Base-by-base conservation (phyloP, 2,113 vertebrate species). In the Ceratotherium simum region DNA sequence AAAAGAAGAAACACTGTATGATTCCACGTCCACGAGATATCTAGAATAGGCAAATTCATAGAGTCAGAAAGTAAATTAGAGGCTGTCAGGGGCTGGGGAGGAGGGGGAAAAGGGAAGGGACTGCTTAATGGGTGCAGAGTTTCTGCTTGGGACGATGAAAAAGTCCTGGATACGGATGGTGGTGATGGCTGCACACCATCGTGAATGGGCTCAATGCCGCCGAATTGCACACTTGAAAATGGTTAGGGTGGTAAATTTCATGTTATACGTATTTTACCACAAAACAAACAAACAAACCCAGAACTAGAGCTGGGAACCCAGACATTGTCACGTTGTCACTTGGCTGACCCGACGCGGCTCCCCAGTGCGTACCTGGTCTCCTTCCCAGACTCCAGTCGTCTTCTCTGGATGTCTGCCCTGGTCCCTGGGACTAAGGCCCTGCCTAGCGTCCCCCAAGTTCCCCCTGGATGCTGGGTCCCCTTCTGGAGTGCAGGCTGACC, bases 301-400 rank as follows among this genome's bases (percentile, higher is more conserved):
- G 33, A 20, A 17, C 5, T 2, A 2, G 51, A 60, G 51, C 64
- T 2, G 0, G 0, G 29, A 85, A 33, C 10, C 10, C 0, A 0
- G 7, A 31, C 64, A 18, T 20, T 0, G 0, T 5, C 16, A 42
- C 6, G 0, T 0, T 10, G 76, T 0, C 0, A 3, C 14, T 33
- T 2, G 29, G 16, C 79, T 1, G 1, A 4, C 65, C 6, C 6
- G 33, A 58, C 6, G 0, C 0, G 18, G 13, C 64, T 8, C 89
- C 51, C 0, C 9, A 17, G 8, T 10, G 1, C 25, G 23, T 54
- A 4, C 27, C 3, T 10, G 67, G 60, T 23, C 33, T 84, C 39
- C 75, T 13, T 0, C 11, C 27, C 13, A 0, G 58, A 56, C 65
- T 36, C 5, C 25, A 62, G 54, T 5, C 67, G 54, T 36, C n/a